Conservation (phyloP, 1,140 invertebrate species). For the Araneus ventricosus region DNA sequence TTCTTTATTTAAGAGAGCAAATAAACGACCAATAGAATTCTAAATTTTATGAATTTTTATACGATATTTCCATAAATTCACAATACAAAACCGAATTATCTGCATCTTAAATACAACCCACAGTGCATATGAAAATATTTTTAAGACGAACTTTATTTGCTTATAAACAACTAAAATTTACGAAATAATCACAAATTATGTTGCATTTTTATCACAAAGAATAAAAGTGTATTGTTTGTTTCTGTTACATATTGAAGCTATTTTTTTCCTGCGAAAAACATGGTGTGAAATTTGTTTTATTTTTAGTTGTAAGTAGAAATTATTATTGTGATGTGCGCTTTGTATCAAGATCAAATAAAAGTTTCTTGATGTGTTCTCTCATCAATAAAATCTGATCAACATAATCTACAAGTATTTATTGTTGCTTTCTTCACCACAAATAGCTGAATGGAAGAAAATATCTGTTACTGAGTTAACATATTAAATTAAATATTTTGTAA, state of each 20-base stretch:
- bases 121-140: not conserved
- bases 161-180: not conserved
- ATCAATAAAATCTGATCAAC: conserved; percentile 29
- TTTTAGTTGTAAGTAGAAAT: conserved; percentile 42
- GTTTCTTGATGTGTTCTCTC: conserved; percentile 66
- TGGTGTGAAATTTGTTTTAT: not conserved
- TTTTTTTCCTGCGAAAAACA: not conserved
- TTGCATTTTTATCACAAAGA: not conserved
- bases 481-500: too few species aligned
- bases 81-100: not conserved
- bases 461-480: too few species aligned
- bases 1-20: not conserved
- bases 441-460: too few species aligned
- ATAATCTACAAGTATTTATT: not conserved
- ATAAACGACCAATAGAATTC: not conserved
- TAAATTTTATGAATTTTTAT: not conserved
- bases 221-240: not conserved
- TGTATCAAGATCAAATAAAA: conserved; percentile 68
- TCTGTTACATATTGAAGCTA: not conserved
- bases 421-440: not conserved
- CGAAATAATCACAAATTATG: not conserved
- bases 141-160: not conserved
- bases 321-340: conserved; percentile 34
- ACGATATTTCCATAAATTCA: not conserved
- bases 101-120: not conserved